These are phyloP conservation scores for Lampris incognitus DNA, from an alignment of 2,113 vertebrate genomes.

Conservation along the genomic window DNA sequence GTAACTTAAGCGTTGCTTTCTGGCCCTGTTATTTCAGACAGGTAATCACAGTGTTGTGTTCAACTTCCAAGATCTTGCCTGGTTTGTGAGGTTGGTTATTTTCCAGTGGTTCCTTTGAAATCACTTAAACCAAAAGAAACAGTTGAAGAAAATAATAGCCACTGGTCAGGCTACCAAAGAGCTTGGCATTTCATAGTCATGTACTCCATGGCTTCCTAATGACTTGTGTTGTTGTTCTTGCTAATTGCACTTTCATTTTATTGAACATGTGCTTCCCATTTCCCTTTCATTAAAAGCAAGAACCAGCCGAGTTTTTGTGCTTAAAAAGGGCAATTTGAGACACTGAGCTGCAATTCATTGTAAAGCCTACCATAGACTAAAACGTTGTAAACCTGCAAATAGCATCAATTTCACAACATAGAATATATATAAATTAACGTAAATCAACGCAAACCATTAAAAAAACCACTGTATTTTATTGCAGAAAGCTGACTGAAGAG, in stretches of 20 bases:
- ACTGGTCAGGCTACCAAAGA: conserved; percentile 23
- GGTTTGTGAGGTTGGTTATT: conserved; percentile 29
- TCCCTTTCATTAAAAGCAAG: conserved; percentile 53
- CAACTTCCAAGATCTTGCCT: conserved; percentile 35
- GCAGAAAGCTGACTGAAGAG: conserved; percentile 30
- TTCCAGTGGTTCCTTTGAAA: conserved; percentile 51
- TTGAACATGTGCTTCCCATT: conserved; percentile 71
- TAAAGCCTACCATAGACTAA: background rate
- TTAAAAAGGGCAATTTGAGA: conserved; percentile 41
- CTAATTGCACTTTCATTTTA: conserved; percentile 72
- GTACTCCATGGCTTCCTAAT: conserved; percentile 64
- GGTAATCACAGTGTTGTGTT: conserved; percentile 46
- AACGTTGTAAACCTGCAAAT: background rate
- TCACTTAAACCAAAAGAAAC: conserved; percentile 59
- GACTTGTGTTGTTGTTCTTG: conserved; percentile 68
- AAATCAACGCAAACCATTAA: conserved; percentile 50
- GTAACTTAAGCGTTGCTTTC: conserved; percentile 53
- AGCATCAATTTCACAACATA: background rate
- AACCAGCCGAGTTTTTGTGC: conserved; percentile 58
- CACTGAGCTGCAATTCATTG: conserved; percentile 19
- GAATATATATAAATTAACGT: background rate
- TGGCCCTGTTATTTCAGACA: conserved; percentile 26
- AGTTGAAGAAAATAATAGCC: conserved; percentile 22
- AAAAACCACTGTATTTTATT: conserved; percentile 36
- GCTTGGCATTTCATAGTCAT: conserved; percentile 44